phyloP scores from a whole-genome alignment of 2,113 vertebrate genomes.

The Azemiops feae region DNA sequence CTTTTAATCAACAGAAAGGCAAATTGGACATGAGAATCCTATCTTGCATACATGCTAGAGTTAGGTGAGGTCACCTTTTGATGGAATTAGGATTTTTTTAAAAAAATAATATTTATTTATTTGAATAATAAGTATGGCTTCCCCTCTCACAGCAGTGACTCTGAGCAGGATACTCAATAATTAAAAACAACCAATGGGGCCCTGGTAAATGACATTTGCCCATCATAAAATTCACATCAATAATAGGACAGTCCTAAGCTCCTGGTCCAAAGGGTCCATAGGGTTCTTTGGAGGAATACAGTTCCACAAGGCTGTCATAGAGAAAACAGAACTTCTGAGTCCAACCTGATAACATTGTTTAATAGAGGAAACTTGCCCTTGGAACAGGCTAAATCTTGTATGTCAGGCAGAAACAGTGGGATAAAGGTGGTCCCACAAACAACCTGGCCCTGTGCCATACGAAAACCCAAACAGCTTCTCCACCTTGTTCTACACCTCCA shows the following conservation, averaged over 20 bases:
- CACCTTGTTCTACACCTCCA: not conserved
- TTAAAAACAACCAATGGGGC: not conserved
- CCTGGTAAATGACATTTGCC: not conserved
- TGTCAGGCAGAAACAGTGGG: not conserved
- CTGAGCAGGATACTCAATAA: not conserved
- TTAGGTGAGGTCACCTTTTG: not conserved
- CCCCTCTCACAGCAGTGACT: not conserved
- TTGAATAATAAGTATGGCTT: not conserved
- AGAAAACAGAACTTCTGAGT: not conserved
- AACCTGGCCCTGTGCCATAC: not conserved
- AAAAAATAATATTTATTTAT: not conserved
- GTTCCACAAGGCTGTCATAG: not conserved
- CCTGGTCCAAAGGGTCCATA: not conserved
- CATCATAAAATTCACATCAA: not conserved
- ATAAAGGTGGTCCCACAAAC: not conserved
- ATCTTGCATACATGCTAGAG: not conserved
- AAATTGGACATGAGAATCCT: not conserved
- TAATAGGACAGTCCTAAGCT: not conserved
- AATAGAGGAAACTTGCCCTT: not conserved
- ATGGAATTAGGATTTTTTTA: not conserved
- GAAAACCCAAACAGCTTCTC: not conserved
- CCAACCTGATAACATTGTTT: not conserved
- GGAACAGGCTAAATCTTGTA: not conserved
- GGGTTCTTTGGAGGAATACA: not conserved
- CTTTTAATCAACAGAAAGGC: not conserved